These are phyloP conservation scores for Boloria selene DNA, from an alignment of 2,888 invertebrate species.

Conservation along the genomic window DNA sequence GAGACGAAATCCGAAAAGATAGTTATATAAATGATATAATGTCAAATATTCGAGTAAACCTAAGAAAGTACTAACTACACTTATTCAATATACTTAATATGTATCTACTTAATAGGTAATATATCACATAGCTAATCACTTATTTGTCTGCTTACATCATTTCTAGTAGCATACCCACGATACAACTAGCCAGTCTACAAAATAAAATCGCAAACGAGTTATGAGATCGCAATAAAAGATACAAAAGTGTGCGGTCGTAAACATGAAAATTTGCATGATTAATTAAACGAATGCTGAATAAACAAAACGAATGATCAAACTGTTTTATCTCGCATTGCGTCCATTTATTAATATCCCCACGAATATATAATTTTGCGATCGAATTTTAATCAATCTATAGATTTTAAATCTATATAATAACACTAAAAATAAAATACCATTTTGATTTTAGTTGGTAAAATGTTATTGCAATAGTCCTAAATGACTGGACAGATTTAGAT, in stretches of 20 bases:
- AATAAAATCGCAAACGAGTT: slow-evolving; percentile 2
- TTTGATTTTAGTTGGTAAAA: too few relatives aligned
- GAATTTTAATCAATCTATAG: too few relatives aligned
- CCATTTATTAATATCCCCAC: neutral
- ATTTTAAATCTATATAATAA: too few relatives aligned
- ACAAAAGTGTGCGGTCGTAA: slow-evolving; percentile 13
- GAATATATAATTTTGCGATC: neutral
- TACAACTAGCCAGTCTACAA: neutral
- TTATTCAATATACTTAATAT: too few relatives aligned
- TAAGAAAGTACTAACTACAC: too few relatives aligned
- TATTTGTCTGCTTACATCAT: neutral
- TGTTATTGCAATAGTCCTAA: too few relatives aligned
- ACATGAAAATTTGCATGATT: slow-evolving; percentile 18
- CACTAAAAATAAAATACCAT: too few relatives aligned
- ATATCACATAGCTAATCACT: neutral
- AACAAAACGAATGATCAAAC: slow-evolving; percentile 8
- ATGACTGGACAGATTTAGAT: too few relatives aligned
- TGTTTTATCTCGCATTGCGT: neutral
- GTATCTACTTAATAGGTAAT: too few relatives aligned
- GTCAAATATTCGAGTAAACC: too few relatives aligned
- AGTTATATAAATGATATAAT: too few relatives aligned
- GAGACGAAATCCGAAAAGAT: too few relatives aligned
- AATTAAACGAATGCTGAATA: slow-evolving; percentile 19
- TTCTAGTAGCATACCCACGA: neutral
- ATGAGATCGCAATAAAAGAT: slow-evolving; percentile 17